Base-by-base conservation (phyloP, 2,797 vertebrate genomes). In the Allobates femoralis region DNA sequence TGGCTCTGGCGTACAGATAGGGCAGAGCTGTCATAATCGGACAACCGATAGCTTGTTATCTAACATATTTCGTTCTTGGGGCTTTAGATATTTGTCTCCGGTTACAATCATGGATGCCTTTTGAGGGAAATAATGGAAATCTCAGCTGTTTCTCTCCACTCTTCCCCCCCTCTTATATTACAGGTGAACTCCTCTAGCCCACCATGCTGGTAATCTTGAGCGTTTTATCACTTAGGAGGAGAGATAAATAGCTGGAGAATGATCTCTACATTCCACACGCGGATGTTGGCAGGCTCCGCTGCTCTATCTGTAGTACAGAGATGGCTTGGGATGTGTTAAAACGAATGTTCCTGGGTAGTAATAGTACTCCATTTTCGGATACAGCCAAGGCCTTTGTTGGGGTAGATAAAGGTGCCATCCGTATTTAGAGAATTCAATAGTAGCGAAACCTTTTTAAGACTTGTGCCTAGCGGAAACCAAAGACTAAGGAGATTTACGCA, bases 131-230 rank as follows among this genome's bases (percentile, higher is more conserved):
- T 73, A 34, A 83, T 71, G 81, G 66, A 73, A 82, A 71, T 83
- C 46, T 37, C 50, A 55, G 64, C 30, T 82, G 41, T 55, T 30
- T 69, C 12, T 58, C 53, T 46, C 67, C 53, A 5, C 50, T n/a
- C n/a, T 32, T 50, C 19, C 28, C 64, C 16, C 46, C 30, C 66
- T 55, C 81, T 21, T 46, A 2, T n/a, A 55, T 79, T 32, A 58
- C 77, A 85, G 77, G 64, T 79, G 84, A 79, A 58, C 62, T 55
- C 6, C 53, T 69, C 51, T 71, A 71, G 76, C 76, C 84, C 84
- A 86, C 77, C 66, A 73, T 81, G 77, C 85, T 60, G 41, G 78
- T 75, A 86, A 74, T 86, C 51, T 46, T 11, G 26, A 74, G 78
- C 41, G 28, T 74, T 81, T 81, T 74, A 81, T 86, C 85, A 50